Conservation (phyloP, 2,797 vertebrate species). For the Onychomys leucogaster region DNA sequence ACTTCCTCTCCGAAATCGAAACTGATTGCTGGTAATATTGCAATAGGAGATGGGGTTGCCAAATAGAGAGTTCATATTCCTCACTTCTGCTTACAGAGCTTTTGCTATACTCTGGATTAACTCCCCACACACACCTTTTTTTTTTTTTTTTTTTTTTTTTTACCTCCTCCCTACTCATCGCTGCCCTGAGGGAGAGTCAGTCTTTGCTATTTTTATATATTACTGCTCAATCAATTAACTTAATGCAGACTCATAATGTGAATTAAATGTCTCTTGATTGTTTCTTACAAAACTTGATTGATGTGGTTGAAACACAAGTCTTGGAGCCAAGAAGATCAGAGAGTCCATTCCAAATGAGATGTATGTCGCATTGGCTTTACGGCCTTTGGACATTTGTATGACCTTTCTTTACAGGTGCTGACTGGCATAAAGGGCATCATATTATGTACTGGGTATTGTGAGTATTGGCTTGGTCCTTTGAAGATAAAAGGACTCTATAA, state of each 20-base stretch:
- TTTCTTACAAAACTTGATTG: slow-evolving; percentile 63
- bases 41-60: slow-evolving; percentile 10
- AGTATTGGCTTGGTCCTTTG: slow-evolving; percentile 62
- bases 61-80: not conserved
- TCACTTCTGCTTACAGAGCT: not conserved
- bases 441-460: slow-evolving; percentile 63
- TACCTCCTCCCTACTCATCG: not conserved
- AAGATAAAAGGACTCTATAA: slow-evolving; percentile 74
- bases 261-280: slow-evolving; percentile 67
- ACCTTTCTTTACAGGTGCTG: slow-evolving; percentile 65
- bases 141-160: slow-evolving; percentile 15
- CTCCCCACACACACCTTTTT: not conserved
- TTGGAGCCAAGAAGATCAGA: slow-evolving; percentile 62
- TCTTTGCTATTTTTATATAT: slow-evolving; percentile 57
- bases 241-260: slow-evolving; percentile 59
- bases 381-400: slow-evolving; percentile 52
- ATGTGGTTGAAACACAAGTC: slow-evolving; percentile 60
- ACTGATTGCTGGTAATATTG: slow-evolving; percentile 31
- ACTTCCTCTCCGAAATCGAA: not conserved
- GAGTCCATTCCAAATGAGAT: slow-evolving; percentile 53
- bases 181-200: not conserved
- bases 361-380: slow-evolving; percentile 48
- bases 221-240: slow-evolving; percentile 68
- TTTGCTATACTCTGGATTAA: not conserved
- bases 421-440: slow-evolving; percentile 60